These are phyloP conservation scores for Odocoileus virginianus DNA, from an alignment of 2,113 vertebrate species.

Conservation along the genomic window DNA sequence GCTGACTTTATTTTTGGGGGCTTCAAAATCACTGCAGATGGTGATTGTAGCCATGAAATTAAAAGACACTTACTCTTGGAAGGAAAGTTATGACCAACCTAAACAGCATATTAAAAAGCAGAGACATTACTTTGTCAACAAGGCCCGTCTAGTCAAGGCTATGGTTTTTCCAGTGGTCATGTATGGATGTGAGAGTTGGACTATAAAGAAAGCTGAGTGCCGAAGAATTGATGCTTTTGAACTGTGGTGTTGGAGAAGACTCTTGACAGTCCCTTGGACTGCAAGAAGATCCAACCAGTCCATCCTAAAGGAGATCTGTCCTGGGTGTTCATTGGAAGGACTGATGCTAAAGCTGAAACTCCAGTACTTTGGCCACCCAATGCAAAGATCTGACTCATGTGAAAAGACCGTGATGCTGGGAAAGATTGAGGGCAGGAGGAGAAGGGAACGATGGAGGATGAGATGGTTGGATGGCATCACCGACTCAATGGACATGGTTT, in stretches of 20 bases:
- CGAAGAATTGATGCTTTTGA: background rate
- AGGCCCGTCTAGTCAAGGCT: background rate
- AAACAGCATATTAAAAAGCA: background rate
- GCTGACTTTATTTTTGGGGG: too few relatives aligned
- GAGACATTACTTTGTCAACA: background rate
- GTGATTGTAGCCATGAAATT: background rate
- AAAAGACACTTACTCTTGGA: background rate
- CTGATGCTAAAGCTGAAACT: background rate
- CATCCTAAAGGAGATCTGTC: background rate
- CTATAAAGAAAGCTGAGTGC: background rate
- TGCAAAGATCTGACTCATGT: background rate
- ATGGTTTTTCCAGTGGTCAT: background rate
- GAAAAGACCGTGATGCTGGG: background rate
- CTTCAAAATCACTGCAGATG: background rate
- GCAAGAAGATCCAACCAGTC: background rate
- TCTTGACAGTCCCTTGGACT: background rate
- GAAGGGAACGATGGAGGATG: background rate
- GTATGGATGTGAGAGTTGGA: background rate
- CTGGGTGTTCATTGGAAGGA: background rate
- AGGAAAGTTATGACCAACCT: background rate
- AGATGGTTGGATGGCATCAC: background rate
- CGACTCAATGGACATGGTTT: background rate
- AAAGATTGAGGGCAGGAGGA: background rate
- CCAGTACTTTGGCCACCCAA: background rate
- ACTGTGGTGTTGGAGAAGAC: background rate